Percentiles rank a stretch among this genome's conserved stretches.
Conservation (phyloP, 2,888 invertebrate species). For the Hemicrepidius hirtus region DNA sequence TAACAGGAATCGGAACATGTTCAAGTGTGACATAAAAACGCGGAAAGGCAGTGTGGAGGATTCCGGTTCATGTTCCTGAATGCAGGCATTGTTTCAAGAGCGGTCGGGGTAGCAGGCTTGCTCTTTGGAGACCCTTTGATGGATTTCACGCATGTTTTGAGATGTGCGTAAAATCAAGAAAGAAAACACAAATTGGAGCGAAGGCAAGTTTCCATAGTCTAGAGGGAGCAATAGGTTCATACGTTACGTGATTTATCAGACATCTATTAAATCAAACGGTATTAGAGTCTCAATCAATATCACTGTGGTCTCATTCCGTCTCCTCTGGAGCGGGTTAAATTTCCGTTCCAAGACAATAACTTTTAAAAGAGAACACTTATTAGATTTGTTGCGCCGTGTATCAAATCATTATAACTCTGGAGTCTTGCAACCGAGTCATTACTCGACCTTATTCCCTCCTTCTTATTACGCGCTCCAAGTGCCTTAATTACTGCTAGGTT, state of each 20-base stretch:
- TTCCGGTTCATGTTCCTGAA: constrained; percentile 33
- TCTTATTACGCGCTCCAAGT: constrained; percentile 38
- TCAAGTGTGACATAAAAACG: constrained; percentile 24
- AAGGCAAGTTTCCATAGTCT: constrained; percentile 39
- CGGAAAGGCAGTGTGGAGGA: constrained; percentile 11
- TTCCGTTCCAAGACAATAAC: constrained; percentile 24
- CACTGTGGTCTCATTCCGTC: constrained; percentile 19
- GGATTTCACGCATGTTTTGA: constrained; percentile 49
- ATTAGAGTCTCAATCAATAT: constrained; percentile 32
- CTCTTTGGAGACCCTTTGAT: constrained; percentile 43
- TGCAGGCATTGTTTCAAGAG: constrained; percentile 37
- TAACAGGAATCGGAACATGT: constrained; percentile 28
- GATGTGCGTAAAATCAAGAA: constrained; percentile 47
- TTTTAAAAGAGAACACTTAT: constrained; percentile 27
- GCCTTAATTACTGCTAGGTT: constrained; percentile 37
- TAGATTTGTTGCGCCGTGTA: constrained; percentile 27
- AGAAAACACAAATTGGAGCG: constrained; percentile 38
- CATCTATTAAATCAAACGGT: constrained; percentile 41
- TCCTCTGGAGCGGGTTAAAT: constrained; percentile 13
- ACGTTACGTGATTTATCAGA: constrained; percentile 47
- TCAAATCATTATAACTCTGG: constrained; percentile 31
- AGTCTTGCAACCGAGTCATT: constrained; percentile 19
- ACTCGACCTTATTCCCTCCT: constrained; percentile 35
- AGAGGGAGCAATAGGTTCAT: constrained; percentile 44
- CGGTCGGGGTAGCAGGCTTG: constrained; percentile 34